phyloP scores from a whole-genome alignment of 2,113 vertebrate species.

The Nycticorax nycticorax region DNA sequence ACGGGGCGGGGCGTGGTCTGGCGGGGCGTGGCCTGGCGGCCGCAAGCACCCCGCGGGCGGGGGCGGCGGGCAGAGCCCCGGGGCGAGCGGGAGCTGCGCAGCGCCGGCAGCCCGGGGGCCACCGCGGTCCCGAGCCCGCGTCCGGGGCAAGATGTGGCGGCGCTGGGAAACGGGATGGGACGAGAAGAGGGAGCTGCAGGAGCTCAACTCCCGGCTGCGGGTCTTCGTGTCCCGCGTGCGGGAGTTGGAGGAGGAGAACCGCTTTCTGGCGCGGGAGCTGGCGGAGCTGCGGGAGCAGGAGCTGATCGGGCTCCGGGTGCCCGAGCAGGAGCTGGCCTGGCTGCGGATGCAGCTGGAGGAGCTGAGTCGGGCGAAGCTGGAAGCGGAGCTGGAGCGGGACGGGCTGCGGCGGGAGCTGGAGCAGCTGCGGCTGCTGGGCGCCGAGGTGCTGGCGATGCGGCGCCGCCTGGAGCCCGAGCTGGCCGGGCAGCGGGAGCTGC shows the following conservation, averaged over 20 bases:
- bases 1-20: no score
- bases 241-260: slow-evolving; percentile 81
- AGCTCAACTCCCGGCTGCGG: slow-evolving; percentile 83
- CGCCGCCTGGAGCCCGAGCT: slow-evolving; percentile 79
- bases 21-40: no score
- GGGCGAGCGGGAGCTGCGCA: background rate
- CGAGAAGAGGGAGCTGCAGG: slow-evolving; percentile 61
- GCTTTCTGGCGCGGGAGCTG: slow-evolving; percentile 75
- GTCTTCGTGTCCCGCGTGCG: slow-evolving; percentile 86
- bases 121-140: background rate
- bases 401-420: slow-evolving; percentile 57
- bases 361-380: slow-evolving; percentile 48
- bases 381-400: slow-evolving; percentile 55
- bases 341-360: slow-evolving; percentile 73
- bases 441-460: slow-evolving; percentile 42
- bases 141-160: background rate
- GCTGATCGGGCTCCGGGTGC: slow-evolving; percentile 42
- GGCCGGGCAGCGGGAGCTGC: slow-evolving; percentile 67
- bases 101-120: background rate
- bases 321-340: slow-evolving; percentile 56
- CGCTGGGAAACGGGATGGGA: slow-evolving; percentile 3
- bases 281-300: slow-evolving; percentile 70
- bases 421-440: slow-evolving; percentile 44
- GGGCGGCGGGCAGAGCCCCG: background rate
- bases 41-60: no score